Percentiles rank a stretch among this genome's conserved stretches.
Evolutionary conservation across 2,888 invertebrate genomes (phyloP).

Genomic region (Malthinus seriepunctatus): DNA sequence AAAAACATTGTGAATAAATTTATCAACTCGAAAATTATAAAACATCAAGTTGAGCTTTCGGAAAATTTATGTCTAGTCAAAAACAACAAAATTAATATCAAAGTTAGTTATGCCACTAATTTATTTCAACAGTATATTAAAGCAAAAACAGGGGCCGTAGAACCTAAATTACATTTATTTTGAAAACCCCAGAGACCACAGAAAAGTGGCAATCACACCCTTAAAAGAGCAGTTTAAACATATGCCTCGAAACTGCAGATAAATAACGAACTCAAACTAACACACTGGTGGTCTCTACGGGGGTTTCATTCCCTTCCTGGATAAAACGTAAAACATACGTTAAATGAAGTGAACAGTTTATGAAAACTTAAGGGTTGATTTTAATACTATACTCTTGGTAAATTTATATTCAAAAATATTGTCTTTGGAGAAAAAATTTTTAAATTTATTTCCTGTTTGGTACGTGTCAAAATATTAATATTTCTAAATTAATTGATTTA

Average conservation of each 20-base stretch:
- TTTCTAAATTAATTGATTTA: not conserved
- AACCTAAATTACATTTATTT: slow-evolving; percentile 28
- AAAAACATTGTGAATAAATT: too few relatives aligned
- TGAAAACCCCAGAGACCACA: slow-evolving; percentile 22
- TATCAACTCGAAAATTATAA: too few relatives aligned
- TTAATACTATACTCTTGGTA: not conserved
- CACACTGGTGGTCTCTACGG: slow-evolving; percentile 18
- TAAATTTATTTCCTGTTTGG: not conserved
- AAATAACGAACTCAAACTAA: slow-evolving; percentile 13
- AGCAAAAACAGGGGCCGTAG: not conserved
- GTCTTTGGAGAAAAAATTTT: not conserved
- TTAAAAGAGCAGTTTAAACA: slow-evolving; percentile 31
- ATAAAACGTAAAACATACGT: not conserved
- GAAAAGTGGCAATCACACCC: slow-evolving; percentile 26
- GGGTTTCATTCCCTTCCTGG: slow-evolving; percentile 11
- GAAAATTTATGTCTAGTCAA: too few relatives aligned
- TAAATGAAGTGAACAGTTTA: slow-evolving; percentile 12
- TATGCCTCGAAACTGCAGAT: slow-evolving; percentile 23
- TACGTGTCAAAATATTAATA: not conserved
- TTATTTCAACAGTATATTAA: slow-evolving; percentile 5
- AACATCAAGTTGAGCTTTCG: too few relatives aligned
- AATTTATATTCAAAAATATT: not conserved
- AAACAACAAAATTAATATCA: not conserved
- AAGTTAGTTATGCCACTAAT: slow-evolving; percentile 3
- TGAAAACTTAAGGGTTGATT: not conserved